phyloP scores from a whole-genome alignment of 2,888 invertebrate species.

The Drosophila nr. medialis region DNA sequence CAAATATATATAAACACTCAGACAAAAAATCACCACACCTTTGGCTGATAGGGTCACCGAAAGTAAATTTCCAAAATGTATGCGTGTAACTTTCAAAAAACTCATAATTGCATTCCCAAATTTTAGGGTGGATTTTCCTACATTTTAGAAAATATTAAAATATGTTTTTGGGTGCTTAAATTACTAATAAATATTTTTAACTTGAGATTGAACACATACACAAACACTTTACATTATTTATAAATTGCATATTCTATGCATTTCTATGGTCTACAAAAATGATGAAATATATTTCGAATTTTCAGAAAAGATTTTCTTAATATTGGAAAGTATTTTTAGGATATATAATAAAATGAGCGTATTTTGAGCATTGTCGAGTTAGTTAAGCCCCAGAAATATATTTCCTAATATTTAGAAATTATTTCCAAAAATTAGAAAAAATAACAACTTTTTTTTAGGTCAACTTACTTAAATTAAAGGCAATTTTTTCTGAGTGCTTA shows the following conservation, averaged over 20 bases:
- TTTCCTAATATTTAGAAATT: too few species aligned
- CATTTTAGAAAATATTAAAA: neutral
- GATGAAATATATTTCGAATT: neutral
- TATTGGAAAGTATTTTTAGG: neutral
- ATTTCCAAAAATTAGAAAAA: neutral
- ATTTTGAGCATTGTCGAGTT: too few species aligned
- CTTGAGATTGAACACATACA: neutral
- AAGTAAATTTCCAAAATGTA: neutral
- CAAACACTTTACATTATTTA: too few species aligned
- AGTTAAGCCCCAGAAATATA: too few species aligned
- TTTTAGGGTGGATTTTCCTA: neutral
- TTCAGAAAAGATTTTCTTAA: neutral
- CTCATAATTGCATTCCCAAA: neutral
- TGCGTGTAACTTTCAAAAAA: neutral
- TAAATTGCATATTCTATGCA: too few species aligned
- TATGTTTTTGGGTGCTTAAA: neutral
- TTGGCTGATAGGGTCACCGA: neutral
- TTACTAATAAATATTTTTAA: neutral
- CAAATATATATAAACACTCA: neutral
- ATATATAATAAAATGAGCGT: too few species aligned
- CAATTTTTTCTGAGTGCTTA: neutral
- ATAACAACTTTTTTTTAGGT: neutral
- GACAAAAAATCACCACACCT: neutral
- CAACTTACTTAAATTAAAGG: neutral
- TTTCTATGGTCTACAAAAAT: too few species aligned